Evolutionary conservation across 1,140 invertebrate species (phyloP).

Genomic region (Drosophila teissieri): DNA sequence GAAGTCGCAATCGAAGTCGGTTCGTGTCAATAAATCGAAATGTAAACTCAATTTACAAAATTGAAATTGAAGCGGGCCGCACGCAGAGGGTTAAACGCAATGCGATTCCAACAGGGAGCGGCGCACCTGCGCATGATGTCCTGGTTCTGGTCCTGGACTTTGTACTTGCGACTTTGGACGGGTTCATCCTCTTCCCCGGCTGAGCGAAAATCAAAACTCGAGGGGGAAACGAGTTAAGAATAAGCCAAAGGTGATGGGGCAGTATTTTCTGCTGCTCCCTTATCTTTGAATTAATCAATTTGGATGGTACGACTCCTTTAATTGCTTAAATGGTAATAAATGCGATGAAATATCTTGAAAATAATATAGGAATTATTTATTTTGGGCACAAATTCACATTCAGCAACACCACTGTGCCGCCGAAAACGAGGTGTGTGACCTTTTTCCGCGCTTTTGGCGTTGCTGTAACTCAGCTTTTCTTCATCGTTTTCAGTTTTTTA

Average conservation of each 20-base stretch:
- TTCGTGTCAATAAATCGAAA: constrained; percentile 79
- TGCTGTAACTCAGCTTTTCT: constrained; percentile 35
- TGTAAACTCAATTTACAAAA: constrained; percentile 82
- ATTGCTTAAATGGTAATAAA: no score
- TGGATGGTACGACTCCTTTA: no score
- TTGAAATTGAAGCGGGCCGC: constrained; percentile 68
- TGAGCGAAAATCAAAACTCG: constrained; percentile 28
- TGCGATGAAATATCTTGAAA: no score
- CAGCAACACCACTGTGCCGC: not conserved
- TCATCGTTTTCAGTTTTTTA: constrained; percentile 30
- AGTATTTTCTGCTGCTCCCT: not conserved
- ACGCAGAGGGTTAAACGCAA: constrained; percentile 64
- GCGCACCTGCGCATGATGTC: constrained; percentile 58
- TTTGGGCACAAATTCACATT: not conserved
- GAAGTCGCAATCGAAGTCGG: constrained; percentile 52
- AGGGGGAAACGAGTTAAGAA: constrained; percentile 32
- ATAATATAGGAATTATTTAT: no score
- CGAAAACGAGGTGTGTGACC: constrained; percentile 70
- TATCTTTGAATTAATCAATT: no score
- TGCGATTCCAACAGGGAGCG: constrained; percentile 39
- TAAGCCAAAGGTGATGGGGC: constrained; percentile 15
- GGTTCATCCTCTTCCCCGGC: constrained; percentile 25
- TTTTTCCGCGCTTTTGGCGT: constrained; percentile 44
- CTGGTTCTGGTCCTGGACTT: constrained; percentile 16
- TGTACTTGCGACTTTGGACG: constrained; percentile 1